Evolutionary conservation across 2,888 invertebrate genomes (phyloP).

Genomic region (Euspilapteryx auroguttella): DNA sequence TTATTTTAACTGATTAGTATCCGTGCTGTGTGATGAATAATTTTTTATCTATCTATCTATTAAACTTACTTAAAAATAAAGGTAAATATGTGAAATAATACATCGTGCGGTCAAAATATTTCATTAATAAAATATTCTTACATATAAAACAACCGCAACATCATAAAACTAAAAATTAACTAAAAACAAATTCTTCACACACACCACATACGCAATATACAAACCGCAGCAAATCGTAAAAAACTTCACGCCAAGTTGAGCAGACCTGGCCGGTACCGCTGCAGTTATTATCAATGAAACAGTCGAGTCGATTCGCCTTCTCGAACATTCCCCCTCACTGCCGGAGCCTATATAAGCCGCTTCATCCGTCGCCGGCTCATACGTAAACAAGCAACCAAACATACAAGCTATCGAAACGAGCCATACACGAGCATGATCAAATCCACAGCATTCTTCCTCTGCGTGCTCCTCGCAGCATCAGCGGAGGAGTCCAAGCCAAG

Average conservation of each 20-base stretch:
- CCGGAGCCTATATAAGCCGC: slow-evolving; percentile 39
- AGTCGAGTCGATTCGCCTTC: slow-evolving; percentile 30
- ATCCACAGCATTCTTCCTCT: not conserved
- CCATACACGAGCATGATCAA: slow-evolving; percentile 11
- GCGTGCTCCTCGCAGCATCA: slow-evolving; percentile 14
- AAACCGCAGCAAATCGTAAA: not conserved
- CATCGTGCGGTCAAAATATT: too few relatives aligned
- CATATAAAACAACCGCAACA: not conserved
- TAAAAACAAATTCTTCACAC: not conserved
- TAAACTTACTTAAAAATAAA: too few relatives aligned
- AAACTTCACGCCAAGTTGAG: slow-evolving; percentile 15
- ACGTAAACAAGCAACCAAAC: slow-evolving; percentile 8
- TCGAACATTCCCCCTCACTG: slow-evolving; percentile 30
- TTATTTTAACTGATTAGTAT: too few relatives aligned
- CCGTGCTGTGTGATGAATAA: too few relatives aligned
- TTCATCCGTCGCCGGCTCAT: slow-evolving; percentile 15
- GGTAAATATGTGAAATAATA: too few relatives aligned
- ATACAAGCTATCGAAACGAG: too few relatives aligned
- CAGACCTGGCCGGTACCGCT: slow-evolving; percentile 29
- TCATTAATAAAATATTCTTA: too few relatives aligned
- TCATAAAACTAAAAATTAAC: not conserved
- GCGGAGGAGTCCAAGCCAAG: slow-evolving; percentile 16
- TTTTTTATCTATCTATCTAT: too few relatives aligned
- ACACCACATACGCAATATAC: not conserved
- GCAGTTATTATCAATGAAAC: slow-evolving; percentile 35